phyloP scores from a whole-genome alignment of 2,113 vertebrate genomes.

The Clarias gariepinus region DNA sequence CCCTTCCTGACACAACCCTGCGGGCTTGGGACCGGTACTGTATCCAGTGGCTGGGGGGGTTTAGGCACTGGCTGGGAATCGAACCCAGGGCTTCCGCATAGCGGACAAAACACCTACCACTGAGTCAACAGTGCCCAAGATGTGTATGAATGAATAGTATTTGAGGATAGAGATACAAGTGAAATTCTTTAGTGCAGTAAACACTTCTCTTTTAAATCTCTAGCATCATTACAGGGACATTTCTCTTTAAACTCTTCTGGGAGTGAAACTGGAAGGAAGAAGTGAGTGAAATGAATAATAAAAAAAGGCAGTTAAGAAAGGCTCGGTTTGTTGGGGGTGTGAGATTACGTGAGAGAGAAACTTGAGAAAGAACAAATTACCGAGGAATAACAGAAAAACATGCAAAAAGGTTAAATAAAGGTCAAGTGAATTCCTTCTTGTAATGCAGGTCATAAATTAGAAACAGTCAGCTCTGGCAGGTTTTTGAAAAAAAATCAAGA shows the following conservation, averaged over 20 bases:
- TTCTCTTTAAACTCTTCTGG: not conserved
- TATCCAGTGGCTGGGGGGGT: no score
- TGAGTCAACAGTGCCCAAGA: no score
- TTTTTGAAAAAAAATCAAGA: no score
- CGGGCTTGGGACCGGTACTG: no score
- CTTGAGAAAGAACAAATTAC: not conserved
- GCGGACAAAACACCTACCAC: no score
- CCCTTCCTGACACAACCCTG: no score
- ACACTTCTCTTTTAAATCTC: slow-evolving; percentile 6
- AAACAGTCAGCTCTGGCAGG: no score
- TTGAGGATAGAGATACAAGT: not conserved
- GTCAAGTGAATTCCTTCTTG: no score
- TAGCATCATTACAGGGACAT: not conserved
- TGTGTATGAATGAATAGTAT: no score
- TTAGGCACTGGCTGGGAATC: no score
- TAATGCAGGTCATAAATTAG: no score
- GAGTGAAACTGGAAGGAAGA: slow-evolving; percentile 12
- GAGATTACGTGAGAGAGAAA: not conserved
- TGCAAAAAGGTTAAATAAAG: not conserved
- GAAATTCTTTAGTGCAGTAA: not conserved
- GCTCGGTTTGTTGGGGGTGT: not conserved
- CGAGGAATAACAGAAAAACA: not conserved
- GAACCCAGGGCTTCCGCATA: no score
- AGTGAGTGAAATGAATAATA: slow-evolving; percentile 55
- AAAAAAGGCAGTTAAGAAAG: not conserved